Conservation (phyloP, 2,888 invertebrate species). For the Sarcophaga rosellei region DNA sequence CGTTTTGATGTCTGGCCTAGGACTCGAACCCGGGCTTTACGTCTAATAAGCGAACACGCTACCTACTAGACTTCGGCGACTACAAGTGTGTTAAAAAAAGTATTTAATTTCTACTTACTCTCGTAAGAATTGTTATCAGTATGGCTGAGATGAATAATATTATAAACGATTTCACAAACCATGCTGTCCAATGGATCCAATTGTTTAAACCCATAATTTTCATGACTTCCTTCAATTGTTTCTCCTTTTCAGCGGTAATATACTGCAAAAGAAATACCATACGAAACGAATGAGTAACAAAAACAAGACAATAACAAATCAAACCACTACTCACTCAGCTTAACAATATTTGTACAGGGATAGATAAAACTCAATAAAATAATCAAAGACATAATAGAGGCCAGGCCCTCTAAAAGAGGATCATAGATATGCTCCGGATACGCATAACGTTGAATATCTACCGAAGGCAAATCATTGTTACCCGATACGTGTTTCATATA, state of each 20-base stretch:
- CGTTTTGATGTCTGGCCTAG: too few species aligned
- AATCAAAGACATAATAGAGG: conserved; percentile 87
- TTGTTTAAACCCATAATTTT: conserved; percentile 94
- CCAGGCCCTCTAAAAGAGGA: conserved; percentile 85
- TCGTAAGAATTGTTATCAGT: conserved; percentile 84
- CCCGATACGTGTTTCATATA: conserved; percentile 71
- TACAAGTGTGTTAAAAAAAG: too few species aligned
- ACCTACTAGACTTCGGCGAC: too few species aligned
- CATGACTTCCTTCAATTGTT: conserved; percentile 90
- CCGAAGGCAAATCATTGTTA: conserved; percentile 70
- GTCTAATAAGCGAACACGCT: too few species aligned
- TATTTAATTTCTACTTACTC: conserved; percentile 78
- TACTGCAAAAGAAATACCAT: conserved; percentile 61
- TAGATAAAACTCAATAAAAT: conserved; percentile 92
- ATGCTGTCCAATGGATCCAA: conserved; percentile 93
- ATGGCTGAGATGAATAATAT: conserved; percentile 85
- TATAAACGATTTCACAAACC: conserved; percentile 90
- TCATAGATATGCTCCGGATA: conserved; percentile 88
- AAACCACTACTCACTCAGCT: conserved; percentile 81
- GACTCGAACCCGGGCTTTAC: too few species aligned
- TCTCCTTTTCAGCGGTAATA: conserved; percentile 85
- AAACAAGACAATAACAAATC: too few species aligned
- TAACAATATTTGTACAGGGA: conserved; percentile 89
- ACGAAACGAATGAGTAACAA: too few species aligned
- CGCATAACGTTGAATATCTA: conserved; percentile 84